These are phyloP conservation scores for Dynastes maya DNA, from an alignment of 2,888 invertebrate genomes.

Conservation along the genomic window DNA sequence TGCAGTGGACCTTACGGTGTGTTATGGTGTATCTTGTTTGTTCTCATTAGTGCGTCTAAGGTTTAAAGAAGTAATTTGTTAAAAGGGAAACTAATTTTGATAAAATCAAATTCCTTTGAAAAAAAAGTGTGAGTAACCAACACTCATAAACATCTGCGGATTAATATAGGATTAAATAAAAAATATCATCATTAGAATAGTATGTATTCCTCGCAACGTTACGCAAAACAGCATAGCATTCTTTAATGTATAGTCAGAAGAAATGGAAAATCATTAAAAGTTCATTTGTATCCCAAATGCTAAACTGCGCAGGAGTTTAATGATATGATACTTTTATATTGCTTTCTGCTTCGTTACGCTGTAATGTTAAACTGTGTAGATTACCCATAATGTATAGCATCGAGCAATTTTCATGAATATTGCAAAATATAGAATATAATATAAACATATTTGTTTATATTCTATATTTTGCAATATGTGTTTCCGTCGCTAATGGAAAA, in stretches of 20 bases:
- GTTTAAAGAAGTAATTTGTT: not conserved
- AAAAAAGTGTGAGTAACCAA: too few relatives aligned
- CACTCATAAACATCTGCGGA: too few relatives aligned
- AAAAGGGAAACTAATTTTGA: too few relatives aligned
- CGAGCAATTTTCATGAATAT: not conserved
- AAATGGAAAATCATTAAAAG: not conserved
- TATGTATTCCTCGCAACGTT: too few relatives aligned
- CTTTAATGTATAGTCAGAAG: not conserved
- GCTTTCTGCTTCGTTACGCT: conserved; percentile 7
- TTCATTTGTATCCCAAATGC: not conserved
- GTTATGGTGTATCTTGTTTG: not conserved
- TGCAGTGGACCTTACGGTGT: conserved; percentile 9
- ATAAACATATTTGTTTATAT: too few relatives aligned
- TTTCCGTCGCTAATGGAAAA: too few relatives aligned
- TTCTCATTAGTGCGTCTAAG: not conserved
- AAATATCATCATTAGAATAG: too few relatives aligned
- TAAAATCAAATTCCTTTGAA: too few relatives aligned
- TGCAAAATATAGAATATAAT: not conserved
- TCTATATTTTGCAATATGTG: too few relatives aligned
- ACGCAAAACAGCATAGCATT: too few relatives aligned
- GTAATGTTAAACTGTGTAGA: not conserved
- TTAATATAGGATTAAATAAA: too few relatives aligned
- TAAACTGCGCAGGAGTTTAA: not conserved
- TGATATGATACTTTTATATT: not conserved
- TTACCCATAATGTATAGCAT: not conserved